phyloP scores from a whole-genome alignment of 2,113 vertebrate genomes.

The Corvus cornix region DNA sequence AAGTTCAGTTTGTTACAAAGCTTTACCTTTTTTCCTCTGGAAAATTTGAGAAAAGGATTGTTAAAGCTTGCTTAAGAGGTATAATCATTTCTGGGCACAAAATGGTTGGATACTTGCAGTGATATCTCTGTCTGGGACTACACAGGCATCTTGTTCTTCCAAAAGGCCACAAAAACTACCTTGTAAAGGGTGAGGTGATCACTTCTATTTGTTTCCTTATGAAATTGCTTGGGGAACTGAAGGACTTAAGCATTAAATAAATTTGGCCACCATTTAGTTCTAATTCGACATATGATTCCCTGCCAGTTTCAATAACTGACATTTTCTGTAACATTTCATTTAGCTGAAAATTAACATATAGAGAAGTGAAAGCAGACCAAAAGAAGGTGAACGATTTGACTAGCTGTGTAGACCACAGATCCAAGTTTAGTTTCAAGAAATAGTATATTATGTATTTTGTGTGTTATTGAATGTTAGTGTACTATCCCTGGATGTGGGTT shows the following conservation, averaged over 20 bases:
- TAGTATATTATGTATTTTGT: neutral
- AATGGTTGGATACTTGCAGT: neutral
- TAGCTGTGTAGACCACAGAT: neutral
- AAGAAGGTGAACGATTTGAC: neutral
- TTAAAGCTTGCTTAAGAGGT: neutral
- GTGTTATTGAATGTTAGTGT: neutral
- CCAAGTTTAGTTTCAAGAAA: neutral
- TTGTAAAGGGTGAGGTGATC: neutral
- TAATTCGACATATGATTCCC: neutral
- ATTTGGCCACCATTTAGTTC: neutral
- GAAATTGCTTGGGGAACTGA: neutral
- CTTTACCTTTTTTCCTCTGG: neutral
- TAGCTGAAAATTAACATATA: neutral
- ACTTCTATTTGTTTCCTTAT: neutral
- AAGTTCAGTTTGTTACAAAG: neutral
- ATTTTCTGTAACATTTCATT: neutral
- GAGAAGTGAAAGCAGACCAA: neutral
- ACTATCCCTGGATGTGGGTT: fast-evolving
- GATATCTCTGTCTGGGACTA: neutral
- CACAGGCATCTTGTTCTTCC: neutral
- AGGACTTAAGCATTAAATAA: neutral
- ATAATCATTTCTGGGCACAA: neutral
- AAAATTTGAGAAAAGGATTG: neutral
- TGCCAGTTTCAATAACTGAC: neutral
- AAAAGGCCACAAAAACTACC: neutral